phyloP scores from a whole-genome alignment of 2,113 vertebrate genomes.

The Cichladusa arquata region DNA sequence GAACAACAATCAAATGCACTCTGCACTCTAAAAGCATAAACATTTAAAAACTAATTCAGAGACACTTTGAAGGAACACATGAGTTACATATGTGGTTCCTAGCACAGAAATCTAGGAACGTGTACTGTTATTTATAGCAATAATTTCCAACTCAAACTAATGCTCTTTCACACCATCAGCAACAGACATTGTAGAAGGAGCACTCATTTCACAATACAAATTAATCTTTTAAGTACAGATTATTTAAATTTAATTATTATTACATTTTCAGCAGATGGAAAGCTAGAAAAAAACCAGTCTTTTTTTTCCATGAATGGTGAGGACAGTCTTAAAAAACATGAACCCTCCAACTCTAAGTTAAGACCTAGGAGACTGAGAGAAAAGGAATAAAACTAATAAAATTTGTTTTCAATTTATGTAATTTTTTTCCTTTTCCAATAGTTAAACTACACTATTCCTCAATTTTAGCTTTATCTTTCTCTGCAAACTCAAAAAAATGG shows the following conservation, averaged over 20 bases:
- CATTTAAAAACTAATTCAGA: not conserved
- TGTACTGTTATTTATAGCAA: not conserved
- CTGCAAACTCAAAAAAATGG: not conserved
- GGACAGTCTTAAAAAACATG: not conserved
- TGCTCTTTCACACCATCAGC: not conserved
- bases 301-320: not conserved
- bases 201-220: not conserved
- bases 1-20: not conserved
- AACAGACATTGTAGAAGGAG: not conserved
- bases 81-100: not conserved
- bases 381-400: not conserved
- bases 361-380: not conserved
- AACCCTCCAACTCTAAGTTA: not conserved
- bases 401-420: not conserved
- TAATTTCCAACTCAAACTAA: not conserved
- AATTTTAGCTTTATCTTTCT: not conserved
- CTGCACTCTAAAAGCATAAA: not conserved
- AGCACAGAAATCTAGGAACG: not conserved
- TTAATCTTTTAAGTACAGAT: not conserved
- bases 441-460: not conserved
- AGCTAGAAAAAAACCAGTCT: rapidly evolving
- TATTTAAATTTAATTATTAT: not conserved
- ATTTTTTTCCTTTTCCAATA: not conserved
- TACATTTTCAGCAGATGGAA: not conserved
- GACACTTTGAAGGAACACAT: not conserved